Conservation (phyloP, 2,113 vertebrate species). For the Halcyon malimbica region DNA sequence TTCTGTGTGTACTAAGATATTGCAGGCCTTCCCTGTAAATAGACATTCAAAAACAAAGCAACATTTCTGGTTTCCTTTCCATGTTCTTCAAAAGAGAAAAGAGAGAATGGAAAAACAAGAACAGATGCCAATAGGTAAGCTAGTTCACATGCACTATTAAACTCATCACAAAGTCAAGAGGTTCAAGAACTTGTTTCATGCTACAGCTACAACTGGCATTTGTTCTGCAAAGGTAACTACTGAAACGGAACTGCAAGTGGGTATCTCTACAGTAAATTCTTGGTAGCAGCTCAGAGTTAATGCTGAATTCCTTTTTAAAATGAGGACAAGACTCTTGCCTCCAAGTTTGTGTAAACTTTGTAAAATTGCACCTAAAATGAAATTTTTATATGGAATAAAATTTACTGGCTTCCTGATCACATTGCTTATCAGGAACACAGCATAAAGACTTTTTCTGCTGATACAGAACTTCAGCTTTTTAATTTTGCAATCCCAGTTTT, state of each 20-base stretch:
- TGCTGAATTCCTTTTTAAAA: background rate
- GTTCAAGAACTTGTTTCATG: background rate
- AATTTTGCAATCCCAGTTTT: background rate
- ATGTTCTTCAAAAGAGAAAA: background rate
- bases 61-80: background rate
- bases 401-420: background rate
- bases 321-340: background rate
- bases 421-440: background rate
- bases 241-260: background rate
- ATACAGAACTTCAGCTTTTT: background rate
- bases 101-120: background rate
- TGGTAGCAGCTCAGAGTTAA: background rate
- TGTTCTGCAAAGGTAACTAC: background rate
- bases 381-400: background rate
- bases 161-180: background rate
- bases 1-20: background rate
- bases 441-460: background rate
- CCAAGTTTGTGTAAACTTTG: background rate
- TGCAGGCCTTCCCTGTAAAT: slow-evolving; percentile 14
- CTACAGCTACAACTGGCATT: background rate
- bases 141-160: background rate
- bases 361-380: background rate
- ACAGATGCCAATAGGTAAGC: background rate
- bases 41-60: background rate
- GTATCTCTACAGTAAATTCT: background rate